Conservation (phyloP, 2,888 invertebrate genomes). For the Leptothorax acervorum region DNA sequence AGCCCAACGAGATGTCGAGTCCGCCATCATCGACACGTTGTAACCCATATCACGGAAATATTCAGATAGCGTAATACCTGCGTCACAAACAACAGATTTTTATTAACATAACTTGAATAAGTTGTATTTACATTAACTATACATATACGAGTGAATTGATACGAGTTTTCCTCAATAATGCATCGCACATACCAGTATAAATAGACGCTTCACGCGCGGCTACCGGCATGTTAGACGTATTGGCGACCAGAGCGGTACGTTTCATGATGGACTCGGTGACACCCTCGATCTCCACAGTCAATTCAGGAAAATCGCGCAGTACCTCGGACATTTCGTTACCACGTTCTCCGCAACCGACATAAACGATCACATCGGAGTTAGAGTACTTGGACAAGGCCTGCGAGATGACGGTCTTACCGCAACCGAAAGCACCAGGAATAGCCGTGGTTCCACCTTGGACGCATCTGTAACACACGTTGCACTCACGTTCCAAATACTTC, state of each 20-base stretch:
- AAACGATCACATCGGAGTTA: constrained; percentile 99
- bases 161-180: not conserved
- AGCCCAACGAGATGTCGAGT: constrained; percentile 99
- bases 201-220: constrained; percentile 99
- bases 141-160: not conserved
- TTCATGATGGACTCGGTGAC: constrained; percentile 99
- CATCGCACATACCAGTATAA: constrained; percentile 92
- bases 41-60: constrained; percentile 99
- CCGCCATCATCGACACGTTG: constrained; percentile 99
- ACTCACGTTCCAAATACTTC: not conserved
- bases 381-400: constrained; percentile 99
- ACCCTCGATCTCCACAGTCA: constrained; percentile 98
- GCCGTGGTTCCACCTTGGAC: constrained; percentile 99
- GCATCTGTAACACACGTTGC: constrained; percentile 88
- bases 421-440: constrained; percentile 99
- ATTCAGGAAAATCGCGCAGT: constrained; percentile 99
- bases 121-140: not conserved
- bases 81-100: not conserved
- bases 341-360: constrained; percentile 99
- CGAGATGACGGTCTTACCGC: constrained; percentile 99
- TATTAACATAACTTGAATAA: not conserved
- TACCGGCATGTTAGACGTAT: constrained; percentile 99
- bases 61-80: constrained; percentile 99
- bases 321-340: constrained; percentile 99
- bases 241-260: constrained; percentile 99